Conservation (phyloP, 2,888 invertebrate species). For the Ctenicera cuprea region DNA sequence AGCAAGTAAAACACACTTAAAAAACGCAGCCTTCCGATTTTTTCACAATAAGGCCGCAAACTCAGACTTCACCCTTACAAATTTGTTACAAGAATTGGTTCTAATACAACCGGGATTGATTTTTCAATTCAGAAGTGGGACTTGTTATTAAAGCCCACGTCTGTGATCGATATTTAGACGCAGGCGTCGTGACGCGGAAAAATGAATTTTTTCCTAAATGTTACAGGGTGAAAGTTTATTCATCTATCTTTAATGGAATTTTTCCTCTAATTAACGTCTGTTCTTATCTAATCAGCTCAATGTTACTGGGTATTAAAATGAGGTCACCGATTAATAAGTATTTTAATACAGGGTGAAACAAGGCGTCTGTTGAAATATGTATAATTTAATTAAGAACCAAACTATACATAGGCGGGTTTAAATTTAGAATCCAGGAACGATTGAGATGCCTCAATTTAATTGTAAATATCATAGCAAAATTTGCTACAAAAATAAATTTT, state of each 20-base stretch:
- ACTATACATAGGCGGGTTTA: too few species aligned
- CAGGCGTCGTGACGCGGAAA: constrained; percentile 51
- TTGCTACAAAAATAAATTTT: background rate
- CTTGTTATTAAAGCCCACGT: background rate
- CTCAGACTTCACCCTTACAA: constrained; percentile 1
- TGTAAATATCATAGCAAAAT: too few species aligned
- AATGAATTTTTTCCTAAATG: background rate
- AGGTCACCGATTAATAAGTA: constrained; percentile 4
- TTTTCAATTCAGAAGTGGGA: constrained; percentile 17
- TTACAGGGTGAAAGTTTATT: background rate
- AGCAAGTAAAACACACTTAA: constrained; percentile 5
- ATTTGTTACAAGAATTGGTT: background rate
- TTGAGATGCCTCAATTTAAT: too few species aligned
- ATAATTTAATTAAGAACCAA: too few species aligned
- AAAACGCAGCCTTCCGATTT: background rate
- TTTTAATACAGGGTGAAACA: background rate
- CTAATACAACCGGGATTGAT: background rate
- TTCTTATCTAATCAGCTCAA: constrained; percentile 8
- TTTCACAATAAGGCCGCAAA: background rate
- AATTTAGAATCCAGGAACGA: too few species aligned
- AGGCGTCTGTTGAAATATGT: too few species aligned
- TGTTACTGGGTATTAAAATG: constrained; percentile 6
- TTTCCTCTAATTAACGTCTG: background rate
- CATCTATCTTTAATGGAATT: background rate
- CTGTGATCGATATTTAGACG: constrained; percentile 58